Percentiles rank a stretch among this genome's conserved stretches.
Evolutionary conservation across 2,113 vertebrate species (phyloP).

Genomic region (Pithys albifrons): DNA sequence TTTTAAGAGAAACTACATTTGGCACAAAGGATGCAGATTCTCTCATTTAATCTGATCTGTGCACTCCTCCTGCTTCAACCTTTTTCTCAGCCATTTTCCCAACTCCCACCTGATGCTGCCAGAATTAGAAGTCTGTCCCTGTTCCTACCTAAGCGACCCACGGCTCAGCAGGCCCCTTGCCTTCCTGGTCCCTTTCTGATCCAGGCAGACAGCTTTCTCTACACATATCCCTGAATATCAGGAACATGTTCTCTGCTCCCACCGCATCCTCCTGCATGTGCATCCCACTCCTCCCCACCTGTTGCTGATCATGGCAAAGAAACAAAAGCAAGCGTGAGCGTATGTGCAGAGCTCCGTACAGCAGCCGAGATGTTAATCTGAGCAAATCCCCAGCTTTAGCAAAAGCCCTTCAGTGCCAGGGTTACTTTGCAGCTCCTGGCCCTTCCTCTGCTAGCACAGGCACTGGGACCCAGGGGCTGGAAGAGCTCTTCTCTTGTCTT

Average conservation of each 20-base stretch:
- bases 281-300: neutral
- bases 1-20: neutral
- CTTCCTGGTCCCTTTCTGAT: neutral
- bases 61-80: neutral
- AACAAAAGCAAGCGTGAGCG: neutral
- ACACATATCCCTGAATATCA: neutral
- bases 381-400: neutral
- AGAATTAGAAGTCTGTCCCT: neutral
- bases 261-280: rapidly evolving
- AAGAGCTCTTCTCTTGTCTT: neutral
- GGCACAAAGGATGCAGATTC: neutral
- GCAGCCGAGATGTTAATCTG: neutral
- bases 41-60: neutral
- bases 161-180: neutral
- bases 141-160: neutral
- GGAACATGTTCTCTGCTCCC: neutral
- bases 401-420: neutral
- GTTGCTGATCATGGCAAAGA: neutral
- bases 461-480: neutral
- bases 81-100: neutral
- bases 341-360: neutral
- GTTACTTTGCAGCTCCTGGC: neutral
- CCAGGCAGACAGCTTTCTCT: neutral
- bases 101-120: neutral
- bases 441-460: neutral